These are phyloP conservation scores for Brachyalestes nurse DNA, from an alignment of 2,797 vertebrate species.

Conservation along the genomic window DNA sequence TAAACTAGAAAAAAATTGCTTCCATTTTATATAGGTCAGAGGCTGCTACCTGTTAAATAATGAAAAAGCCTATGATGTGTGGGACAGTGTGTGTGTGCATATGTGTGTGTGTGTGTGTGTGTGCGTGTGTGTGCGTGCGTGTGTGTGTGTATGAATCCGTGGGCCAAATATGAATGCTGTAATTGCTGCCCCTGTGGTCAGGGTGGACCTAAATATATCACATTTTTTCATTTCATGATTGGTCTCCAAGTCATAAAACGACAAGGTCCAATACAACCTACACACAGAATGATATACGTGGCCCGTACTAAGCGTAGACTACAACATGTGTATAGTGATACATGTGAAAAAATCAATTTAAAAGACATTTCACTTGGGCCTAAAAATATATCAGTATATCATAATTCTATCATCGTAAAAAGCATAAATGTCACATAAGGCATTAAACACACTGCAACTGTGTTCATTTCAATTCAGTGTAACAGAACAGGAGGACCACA, in stretches of 20 bases:
- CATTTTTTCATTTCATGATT: constrained; percentile 15
- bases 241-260: not conserved
- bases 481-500: too few species aligned
- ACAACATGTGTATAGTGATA: not conserved
- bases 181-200: constrained; percentile 31
- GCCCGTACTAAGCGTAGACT: too few species aligned
- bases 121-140: constrained; percentile 28
- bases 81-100: too few species aligned
- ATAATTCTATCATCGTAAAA: constrained; percentile 1
- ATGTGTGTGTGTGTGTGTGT: constrained; percentile 35
- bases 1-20: constrained; percentile 35
- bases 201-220: constrained; percentile 20
- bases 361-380: too few species aligned
- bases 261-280: not conserved
- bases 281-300: not conserved
- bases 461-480: too few species aligned
- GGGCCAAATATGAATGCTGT: constrained; percentile 41
- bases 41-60: constrained; percentile 54
- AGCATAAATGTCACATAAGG: too few species aligned
- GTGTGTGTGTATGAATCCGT: constrained; percentile 6
- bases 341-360: constrained; percentile 1
- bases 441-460: too few species aligned
- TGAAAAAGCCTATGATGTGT: constrained; percentile 33
- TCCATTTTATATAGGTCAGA: constrained; percentile 52
- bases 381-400: not conserved